Evolutionary conservation across 2,113 vertebrate genomes (phyloP).

Genomic region (Recurvirostra avosetta): DNA sequence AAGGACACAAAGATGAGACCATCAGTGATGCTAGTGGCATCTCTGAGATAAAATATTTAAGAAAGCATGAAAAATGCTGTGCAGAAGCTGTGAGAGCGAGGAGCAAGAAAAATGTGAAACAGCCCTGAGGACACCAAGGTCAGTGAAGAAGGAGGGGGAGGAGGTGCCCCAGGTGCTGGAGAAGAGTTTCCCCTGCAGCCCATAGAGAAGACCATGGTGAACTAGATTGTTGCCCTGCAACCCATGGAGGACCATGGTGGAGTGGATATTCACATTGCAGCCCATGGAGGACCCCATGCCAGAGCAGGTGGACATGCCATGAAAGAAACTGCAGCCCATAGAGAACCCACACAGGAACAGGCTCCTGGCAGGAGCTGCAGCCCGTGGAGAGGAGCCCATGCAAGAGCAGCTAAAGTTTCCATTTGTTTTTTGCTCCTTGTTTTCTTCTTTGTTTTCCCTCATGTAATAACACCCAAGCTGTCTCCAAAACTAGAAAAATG

Average conservation of each 20-base stretch:
- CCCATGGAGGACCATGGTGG: background rate
- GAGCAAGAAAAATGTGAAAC: background rate
- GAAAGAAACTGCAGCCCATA: background rate
- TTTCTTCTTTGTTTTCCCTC: background rate
- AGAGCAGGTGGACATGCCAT: background rate
- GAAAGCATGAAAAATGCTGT: background rate
- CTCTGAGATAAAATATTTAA: background rate
- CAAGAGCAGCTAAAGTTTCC: background rate
- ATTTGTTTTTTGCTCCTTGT: background rate
- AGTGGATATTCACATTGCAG: background rate
- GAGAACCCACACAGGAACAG: background rate
- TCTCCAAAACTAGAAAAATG: background rate
- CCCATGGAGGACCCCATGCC: accelerated
- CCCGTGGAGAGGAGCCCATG: accelerated
- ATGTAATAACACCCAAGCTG: background rate
- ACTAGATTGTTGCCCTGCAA: too few relatives aligned
- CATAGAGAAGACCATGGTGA: background rate
- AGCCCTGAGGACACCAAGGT: background rate
- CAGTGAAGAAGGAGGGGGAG: accelerated
- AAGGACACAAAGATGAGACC: background rate
- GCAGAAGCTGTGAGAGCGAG: background rate
- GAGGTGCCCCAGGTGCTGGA: accelerated
- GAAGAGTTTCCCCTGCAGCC: background rate
- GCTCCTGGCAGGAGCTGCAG: background rate
- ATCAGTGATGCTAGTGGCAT: too few relatives aligned